A percentile compares a stretch with the other conserved stretches of the same genome.
Conservation (phyloP, 2,113 vertebrate species). For the Pseudorectes ferrugineus region DNA sequence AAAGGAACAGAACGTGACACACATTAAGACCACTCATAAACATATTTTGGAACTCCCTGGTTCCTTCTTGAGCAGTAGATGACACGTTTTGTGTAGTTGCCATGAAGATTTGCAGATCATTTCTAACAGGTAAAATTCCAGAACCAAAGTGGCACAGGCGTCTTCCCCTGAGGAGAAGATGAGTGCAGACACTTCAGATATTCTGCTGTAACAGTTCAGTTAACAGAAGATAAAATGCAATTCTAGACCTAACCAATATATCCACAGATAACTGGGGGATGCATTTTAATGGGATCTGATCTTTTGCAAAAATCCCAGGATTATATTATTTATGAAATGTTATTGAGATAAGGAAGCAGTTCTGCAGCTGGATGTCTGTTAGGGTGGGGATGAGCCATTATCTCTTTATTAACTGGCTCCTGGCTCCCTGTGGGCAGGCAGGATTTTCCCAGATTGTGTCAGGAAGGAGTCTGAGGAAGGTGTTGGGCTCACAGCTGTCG, state of each 20-base stretch:
- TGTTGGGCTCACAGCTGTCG: neutral
- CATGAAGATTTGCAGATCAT: neutral
- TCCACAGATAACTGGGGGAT: neutral
- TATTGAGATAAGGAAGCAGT: neutral
- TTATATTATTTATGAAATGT: neutral
- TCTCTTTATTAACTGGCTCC: neutral
- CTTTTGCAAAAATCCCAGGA: neutral
- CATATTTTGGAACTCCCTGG: neutral
- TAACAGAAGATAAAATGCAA: neutral
- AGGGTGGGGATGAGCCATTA: neutral
- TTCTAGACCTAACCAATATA: neutral
- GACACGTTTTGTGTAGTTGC: neutral
- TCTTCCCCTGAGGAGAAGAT: neutral
- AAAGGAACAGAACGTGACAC: neutral
- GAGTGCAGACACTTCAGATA: neutral
- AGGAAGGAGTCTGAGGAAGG: neutral
- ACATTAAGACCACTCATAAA: accelerated
- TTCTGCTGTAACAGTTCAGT: neutral
- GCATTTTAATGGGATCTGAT: neutral
- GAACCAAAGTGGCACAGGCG: too few species aligned
- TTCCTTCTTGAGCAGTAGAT: neutral
- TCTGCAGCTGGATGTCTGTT: neutral
- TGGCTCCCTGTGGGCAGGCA: neutral
- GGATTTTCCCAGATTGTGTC: neutral
- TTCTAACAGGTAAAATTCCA: neutral